Percentiles rank a stretch among this genome's conserved stretches.
phyloP scores from a whole-genome alignment of 2,797 vertebrate species.

The Brachyrhaphis roseni region DNA sequence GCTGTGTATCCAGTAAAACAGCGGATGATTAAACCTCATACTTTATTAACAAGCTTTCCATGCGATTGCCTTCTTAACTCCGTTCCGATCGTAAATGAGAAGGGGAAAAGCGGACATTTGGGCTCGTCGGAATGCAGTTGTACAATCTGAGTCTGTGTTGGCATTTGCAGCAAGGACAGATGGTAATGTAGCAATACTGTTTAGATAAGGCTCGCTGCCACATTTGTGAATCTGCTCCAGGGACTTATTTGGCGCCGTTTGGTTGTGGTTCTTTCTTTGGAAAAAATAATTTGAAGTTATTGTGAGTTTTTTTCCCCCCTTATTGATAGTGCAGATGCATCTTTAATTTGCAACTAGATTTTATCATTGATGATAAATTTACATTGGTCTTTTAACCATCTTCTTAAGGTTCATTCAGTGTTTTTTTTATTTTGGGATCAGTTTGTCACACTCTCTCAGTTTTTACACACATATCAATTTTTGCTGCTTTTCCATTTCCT shows the following conservation, averaged over 20 bases:
- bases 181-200: slow-evolving; percentile 64
- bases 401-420: slow-evolving; percentile 32
- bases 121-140: slow-evolving; percentile 44
- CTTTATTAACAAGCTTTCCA: slow-evolving; percentile 57
- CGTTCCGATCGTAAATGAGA: slow-evolving; percentile 33
- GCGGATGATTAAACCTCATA: slow-evolving; percentile 62
- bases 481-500: slow-evolving; percentile 33
- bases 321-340: slow-evolving; percentile 5
- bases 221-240: slow-evolving; percentile 50
- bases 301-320: slow-evolving; percentile 3
- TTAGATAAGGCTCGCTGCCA: slow-evolving; percentile 56
- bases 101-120: slow-evolving; percentile 45
- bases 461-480: slow-evolving; percentile 27
- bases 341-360: slow-evolving; percentile 35
- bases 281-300: slow-evolving; percentile 34
- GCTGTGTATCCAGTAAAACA: slow-evolving; percentile 32
- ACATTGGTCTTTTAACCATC: slow-evolving; percentile 10
- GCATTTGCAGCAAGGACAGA: slow-evolving; percentile 63
- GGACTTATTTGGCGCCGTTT: slow-evolving; percentile 50
- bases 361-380: slow-evolving; percentile 24
- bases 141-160: slow-evolving; percentile 51
- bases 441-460: slow-evolving; percentile 26
- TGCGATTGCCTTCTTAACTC: slow-evolving; percentile 46
- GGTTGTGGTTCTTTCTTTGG: slow-evolving; percentile 32
- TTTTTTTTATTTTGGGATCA: slow-evolving; percentile 25